These are phyloP conservation scores for Proctacanthus coquilletti DNA, from an alignment of 1,140 invertebrate species.

Conservation along the genomic window DNA sequence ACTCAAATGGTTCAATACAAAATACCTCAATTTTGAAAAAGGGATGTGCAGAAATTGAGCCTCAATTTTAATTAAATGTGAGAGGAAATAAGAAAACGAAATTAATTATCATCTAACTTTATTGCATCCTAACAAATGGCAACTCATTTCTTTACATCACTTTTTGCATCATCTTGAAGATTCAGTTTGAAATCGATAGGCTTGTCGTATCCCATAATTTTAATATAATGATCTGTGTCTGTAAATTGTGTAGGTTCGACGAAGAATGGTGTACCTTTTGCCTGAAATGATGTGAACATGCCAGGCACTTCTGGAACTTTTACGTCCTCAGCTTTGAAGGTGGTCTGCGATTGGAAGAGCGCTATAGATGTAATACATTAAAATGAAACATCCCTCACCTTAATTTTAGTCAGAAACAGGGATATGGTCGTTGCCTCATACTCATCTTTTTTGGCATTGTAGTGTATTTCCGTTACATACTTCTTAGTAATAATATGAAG, in stretches of 20 bases:
- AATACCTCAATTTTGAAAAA: no score
- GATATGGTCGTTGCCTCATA: constrained; percentile 55
- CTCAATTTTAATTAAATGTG: no score
- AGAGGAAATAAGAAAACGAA: no score
- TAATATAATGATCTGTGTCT: constrained; percentile 55
- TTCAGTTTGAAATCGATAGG: constrained; percentile 63
- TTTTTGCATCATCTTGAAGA: no score
- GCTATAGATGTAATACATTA: constrained; percentile 1
- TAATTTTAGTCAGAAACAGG: constrained; percentile 44
- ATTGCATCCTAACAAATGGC: no score
- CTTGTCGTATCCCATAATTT: constrained; percentile 82
- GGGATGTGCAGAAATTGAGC: no score
- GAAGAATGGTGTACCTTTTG: constrained; percentile 56
- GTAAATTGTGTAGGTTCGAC: constrained; percentile 53
- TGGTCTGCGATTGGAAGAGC: constrained; percentile 35
- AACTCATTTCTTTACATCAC: no score
- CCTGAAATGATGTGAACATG: constrained; percentile 64
- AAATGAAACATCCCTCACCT: constrained; percentile 31
- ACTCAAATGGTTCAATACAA: no score
- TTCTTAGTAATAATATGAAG: constrained; percentile 70
- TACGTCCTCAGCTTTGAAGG: constrained; percentile 62
- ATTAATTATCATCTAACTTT: no score
- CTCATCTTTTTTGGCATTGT: constrained; percentile 42
- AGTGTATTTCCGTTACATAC: constrained; percentile 66
- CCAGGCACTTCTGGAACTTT: constrained; percentile 57